phyloP scores from a whole-genome alignment of 2,888 invertebrate genomes.

The Drosophila paracracens region DNA sequence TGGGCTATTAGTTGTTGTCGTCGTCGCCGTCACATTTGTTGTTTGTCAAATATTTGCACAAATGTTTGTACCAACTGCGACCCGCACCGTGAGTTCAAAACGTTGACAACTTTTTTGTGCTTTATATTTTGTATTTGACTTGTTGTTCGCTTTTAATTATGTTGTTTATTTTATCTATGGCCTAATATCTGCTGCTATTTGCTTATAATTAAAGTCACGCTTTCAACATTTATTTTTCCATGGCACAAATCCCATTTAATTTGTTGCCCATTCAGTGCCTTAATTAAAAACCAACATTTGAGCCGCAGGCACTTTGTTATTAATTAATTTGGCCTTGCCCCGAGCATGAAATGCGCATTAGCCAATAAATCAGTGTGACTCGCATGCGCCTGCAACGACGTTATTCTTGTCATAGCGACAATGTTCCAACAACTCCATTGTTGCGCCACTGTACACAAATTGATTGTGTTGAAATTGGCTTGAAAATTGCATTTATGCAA shows the following conservation, averaged over 20 bases:
- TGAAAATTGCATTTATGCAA: slow-evolving; percentile 5
- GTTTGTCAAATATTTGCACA: slow-evolving; percentile 69
- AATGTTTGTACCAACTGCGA: slow-evolving; percentile 71
- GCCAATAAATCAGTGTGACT: slow-evolving; percentile 66
- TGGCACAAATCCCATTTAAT: slow-evolving; percentile 61
- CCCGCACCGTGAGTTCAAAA: slow-evolving; percentile 59
- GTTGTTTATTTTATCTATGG: slow-evolving; percentile 71
- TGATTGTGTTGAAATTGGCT: slow-evolving; percentile 1
- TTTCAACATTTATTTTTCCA: slow-evolving; percentile 27
- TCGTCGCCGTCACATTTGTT: slow-evolving; percentile 44
- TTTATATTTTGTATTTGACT: slow-evolving; percentile 54
- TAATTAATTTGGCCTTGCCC: slow-evolving; percentile 77
- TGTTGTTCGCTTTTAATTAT: slow-evolving; percentile 74
- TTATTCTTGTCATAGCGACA: slow-evolving; percentile 35
- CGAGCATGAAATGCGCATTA: slow-evolving; percentile 53
- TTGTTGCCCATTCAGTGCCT: slow-evolving; percentile 61
- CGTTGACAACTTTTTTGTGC: slow-evolving; percentile 42
- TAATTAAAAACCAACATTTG: slow-evolving; percentile 78
- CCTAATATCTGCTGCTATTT: slow-evolving; percentile 62
- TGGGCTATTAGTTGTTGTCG: slow-evolving; percentile 68
- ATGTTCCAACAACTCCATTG: slow-evolving; percentile 25
- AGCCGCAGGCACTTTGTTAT: slow-evolving; percentile 56
- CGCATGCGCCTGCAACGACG: slow-evolving; percentile 19
- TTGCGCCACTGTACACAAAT: slow-evolving; percentile 19
- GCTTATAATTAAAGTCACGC: slow-evolving; percentile 76